Evolutionary conservation across 1,140 invertebrate genomes (phyloP).

Genomic region (Sarcophaga bullata): DNA sequence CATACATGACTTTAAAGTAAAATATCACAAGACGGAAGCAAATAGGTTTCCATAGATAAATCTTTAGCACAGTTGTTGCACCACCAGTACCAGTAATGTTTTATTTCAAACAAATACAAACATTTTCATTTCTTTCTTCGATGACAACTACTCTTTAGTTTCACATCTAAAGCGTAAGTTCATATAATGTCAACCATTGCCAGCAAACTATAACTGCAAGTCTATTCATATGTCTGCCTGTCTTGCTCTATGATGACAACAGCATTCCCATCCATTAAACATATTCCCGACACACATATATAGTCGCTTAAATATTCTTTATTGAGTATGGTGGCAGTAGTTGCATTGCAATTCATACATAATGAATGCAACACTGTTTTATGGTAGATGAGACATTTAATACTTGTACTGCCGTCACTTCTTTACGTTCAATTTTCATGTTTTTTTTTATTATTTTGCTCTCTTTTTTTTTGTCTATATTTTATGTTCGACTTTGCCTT

Average conservation of each 20-base stretch:
- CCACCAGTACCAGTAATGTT: slow-evolving; percentile 15
- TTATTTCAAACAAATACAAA: background rate
- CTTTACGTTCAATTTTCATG: too few species aligned
- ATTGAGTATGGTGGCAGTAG: background rate
- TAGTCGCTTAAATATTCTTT: background rate
- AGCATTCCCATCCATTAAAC: background rate
- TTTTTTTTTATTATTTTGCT: too few species aligned
- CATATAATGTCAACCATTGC: slow-evolving; percentile 32
- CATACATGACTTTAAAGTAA: background rate
- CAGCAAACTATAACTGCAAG: too few species aligned
- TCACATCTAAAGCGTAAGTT: background rate
- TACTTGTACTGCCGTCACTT: too few species aligned
- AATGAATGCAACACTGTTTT: too few species aligned
- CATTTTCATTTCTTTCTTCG: too few species aligned
- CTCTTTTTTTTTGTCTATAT: too few species aligned
- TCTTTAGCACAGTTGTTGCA: slow-evolving; percentile 10
- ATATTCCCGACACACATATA: background rate
- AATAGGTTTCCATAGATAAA: background rate
- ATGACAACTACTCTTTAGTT: too few species aligned
- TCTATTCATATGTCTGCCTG: background rate
- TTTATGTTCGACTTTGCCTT: slow-evolving; percentile 21
- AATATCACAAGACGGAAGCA: background rate
- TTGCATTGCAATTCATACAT: too few species aligned
- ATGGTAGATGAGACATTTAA: too few species aligned
- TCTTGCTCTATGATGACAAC: background rate